These are phyloP conservation scores for Dermatophagoides farinae DNA, from an alignment of 1,140 invertebrate genomes.

Conservation along the genomic window DNA sequence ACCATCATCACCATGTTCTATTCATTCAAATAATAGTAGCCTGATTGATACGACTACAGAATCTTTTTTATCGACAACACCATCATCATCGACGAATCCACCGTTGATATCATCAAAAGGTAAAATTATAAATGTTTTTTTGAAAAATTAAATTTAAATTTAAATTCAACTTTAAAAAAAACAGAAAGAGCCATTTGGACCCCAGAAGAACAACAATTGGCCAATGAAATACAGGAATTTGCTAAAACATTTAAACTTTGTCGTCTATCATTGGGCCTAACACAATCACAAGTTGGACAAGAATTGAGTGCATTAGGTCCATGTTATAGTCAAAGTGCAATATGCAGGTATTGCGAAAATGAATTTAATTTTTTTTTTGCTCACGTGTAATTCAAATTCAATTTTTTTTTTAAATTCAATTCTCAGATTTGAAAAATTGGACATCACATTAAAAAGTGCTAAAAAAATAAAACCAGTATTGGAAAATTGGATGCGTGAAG, in stretches of 20 bases:
- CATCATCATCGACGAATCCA: too few species aligned
- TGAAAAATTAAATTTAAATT: too few species aligned
- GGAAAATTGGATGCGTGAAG: slow-evolving; percentile 93
- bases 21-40: too few species aligned
- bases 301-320: slow-evolving; percentile 87
- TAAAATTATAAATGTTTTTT: too few species aligned
- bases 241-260: slow-evolving; percentile 88
- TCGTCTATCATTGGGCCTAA: slow-evolving; percentile 71
- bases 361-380: slow-evolving; percentile 14
- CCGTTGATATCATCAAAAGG: too few species aligned
- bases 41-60: too few species aligned
- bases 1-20: too few species aligned
- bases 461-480: slow-evolving; percentile 96
- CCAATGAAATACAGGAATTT: slow-evolving; percentile 64
- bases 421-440: slow-evolving; percentile 93
- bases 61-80: too few species aligned
- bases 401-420: not conserved
- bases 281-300: slow-evolving; percentile 87
- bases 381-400: not conserved
- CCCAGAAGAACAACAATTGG: too few species aligned
- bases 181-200: not conserved
- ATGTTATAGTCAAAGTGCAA: slow-evolving; percentile 92
- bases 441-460: slow-evolving; percentile 96
- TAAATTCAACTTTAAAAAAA: not conserved
- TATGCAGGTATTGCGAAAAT: slow-evolving; percentile 98